Conservation (phyloP, 2,797 vertebrate species). For the Chaetodon trifasciatus region DNA sequence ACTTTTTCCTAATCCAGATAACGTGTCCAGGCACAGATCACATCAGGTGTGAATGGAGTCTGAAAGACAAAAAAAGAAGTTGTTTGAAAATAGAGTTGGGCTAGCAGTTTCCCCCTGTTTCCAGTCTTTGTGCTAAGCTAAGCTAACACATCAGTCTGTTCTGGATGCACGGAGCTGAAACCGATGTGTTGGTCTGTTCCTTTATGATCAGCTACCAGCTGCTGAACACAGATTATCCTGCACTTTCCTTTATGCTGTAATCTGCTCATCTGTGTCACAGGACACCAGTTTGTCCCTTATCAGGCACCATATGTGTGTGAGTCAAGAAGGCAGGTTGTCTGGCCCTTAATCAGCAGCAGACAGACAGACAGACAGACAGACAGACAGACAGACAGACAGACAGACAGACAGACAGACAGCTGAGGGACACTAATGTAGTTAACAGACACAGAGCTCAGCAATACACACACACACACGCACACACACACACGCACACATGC, state of each 20-base stretch:
- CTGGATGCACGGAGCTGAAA: neutral
- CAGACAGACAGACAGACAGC: slow-evolving; percentile 25
- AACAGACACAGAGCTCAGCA: neutral
- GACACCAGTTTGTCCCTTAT: slow-evolving; percentile 20
- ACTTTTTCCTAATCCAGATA: too few species aligned
- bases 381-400: too few species aligned
- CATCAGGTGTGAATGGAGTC: too few species aligned
- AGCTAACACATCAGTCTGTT: neutral
- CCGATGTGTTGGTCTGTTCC: too few species aligned
- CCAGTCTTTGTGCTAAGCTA: neutral
- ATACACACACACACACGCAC: slow-evolving; percentile 15
- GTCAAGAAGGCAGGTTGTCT: slow-evolving; percentile 4
- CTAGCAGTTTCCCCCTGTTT: neutral
- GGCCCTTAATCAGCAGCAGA: slow-evolving; percentile 28
- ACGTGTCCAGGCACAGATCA: too few species aligned
- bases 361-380: slow-evolving; percentile 16
- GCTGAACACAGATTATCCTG: neutral
- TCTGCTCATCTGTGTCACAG: neutral
- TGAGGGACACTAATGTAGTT: slow-evolving; percentile 46
- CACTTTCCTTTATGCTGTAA: neutral
- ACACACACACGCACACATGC: neutral
- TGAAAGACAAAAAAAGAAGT: too few species aligned
- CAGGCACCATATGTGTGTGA: slow-evolving; percentile 17
- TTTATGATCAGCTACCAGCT: neutral
- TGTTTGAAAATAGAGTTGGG: too few species aligned